A percentile compares a stretch with the other conserved stretches of the same genome.
These are phyloP conservation scores for Temnothorax curvispinosus DNA, from an alignment of 1,140 invertebrate species.

Conservation along the genomic window DNA sequence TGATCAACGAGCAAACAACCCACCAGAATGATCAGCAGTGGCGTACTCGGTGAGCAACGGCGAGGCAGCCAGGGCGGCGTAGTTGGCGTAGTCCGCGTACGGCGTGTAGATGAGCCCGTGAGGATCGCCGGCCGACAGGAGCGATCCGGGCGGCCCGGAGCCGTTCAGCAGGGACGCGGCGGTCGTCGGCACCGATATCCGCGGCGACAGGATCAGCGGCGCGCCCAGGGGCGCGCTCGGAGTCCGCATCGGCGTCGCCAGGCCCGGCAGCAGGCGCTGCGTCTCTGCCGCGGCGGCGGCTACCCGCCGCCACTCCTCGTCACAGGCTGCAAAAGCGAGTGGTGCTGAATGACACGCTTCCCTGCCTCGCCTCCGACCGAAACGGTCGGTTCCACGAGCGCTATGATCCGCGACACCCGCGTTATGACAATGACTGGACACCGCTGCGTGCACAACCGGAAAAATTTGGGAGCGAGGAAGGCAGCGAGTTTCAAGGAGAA, in stretches of 20 bases:
- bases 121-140: constrained; percentile 87
- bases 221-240: constrained; percentile 91
- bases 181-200: constrained; percentile 93
- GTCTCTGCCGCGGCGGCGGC: constrained; percentile 91
- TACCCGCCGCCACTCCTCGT: constrained; percentile 92
- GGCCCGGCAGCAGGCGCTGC: constrained; percentile 89
- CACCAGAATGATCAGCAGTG: constrained; percentile 95
- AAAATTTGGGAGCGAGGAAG: neutral
- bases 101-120: constrained; percentile 90
- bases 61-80: constrained; percentile 93
- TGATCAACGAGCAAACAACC: constrained; percentile 94
- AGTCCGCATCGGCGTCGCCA: constrained; percentile 89
- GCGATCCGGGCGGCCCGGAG: constrained; percentile 89
- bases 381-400: neutral
- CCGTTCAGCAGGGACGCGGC: constrained; percentile 91
- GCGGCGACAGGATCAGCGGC: constrained; percentile 94
- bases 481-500: neutral
- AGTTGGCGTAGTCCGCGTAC: constrained; percentile 95
- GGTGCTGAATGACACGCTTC: constrained; percentile 2
- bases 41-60: constrained; percentile 95
- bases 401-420: neutral
- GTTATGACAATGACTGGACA: neutral
- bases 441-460: neutral
- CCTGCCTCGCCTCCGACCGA: neutral
- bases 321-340: constrained; percentile 88